phyloP scores from a whole-genome alignment of 2,797 vertebrate species.

The Chromobotia macracanthus region DNA sequence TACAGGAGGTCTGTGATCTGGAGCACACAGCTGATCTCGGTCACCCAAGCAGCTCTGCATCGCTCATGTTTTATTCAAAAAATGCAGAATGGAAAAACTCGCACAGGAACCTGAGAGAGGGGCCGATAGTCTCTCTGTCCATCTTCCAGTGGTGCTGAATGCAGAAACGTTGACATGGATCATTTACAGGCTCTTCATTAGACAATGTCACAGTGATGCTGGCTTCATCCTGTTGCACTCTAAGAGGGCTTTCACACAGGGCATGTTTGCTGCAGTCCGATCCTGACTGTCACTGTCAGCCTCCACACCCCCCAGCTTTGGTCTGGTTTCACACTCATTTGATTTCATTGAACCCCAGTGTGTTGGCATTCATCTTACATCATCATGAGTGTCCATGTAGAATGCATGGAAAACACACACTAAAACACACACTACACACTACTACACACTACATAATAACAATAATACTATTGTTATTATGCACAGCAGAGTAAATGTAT shows the following conservation, averaged over 20 bases:
- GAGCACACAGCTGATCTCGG: slow-evolving; percentile 50
- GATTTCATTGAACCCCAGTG: no score
- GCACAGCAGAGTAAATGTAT: no score
- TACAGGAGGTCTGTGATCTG: slow-evolving; percentile 44
- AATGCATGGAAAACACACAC: no score
- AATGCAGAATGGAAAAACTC: slow-evolving; percentile 81
- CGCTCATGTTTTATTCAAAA: slow-evolving; percentile 86
- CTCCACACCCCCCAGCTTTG: no score
- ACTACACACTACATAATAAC: no score
- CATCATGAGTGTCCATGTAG: no score
- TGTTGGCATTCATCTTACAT: no score
- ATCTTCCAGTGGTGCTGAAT: slow-evolving; percentile 33
- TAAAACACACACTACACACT: no score
- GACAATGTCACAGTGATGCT: background rate
- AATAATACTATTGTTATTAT: no score
- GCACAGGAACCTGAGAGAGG: slow-evolving; percentile 70
- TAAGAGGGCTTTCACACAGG: background rate
- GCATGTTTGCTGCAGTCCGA: background rate
- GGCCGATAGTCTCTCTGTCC: slow-evolving; percentile 52
- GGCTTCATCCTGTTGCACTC: slow-evolving; percentile 32
- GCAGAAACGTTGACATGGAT: slow-evolving; percentile 15
- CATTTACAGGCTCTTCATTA: slow-evolving; percentile 16
- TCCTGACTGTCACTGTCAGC: no score
- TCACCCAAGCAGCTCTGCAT: slow-evolving; percentile 77
- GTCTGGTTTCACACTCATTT: no score